Percentiles rank a stretch among this genome's conserved stretches.
Evolutionary conservation across 1,140 invertebrate genomes (phyloP).

Genomic region (Bicyclus anynana): DNA sequence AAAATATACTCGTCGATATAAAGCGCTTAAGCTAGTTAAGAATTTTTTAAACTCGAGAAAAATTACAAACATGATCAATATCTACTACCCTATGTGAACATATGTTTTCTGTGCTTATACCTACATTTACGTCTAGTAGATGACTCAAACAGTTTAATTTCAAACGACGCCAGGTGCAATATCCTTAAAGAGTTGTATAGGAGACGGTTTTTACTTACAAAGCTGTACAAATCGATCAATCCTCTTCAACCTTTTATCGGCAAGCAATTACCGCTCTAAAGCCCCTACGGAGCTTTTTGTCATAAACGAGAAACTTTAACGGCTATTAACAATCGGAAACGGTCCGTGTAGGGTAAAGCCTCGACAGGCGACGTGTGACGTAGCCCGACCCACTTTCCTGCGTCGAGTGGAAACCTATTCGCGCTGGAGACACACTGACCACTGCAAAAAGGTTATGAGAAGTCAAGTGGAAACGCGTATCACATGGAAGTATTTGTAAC

Average conservation of each 20-base stretch:
- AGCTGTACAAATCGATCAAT: background rate
- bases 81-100: no score
- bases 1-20: no score
- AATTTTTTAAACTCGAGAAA: no score
- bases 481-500: slow-evolving; percentile 22
- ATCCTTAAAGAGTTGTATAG: no score
- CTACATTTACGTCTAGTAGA: no score
- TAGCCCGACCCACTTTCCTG: slow-evolving; percentile 62
- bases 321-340: slow-evolving; percentile 43
- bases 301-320: slow-evolving; percentile 4
- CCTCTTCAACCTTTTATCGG: background rate
- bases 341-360: slow-evolving; percentile 51
- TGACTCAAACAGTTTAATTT: no score
- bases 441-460: slow-evolving; percentile 24
- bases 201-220: background rate
- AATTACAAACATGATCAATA: no score
- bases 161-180: no score
- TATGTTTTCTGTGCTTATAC: no score
- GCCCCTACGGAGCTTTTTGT: background rate
- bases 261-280: background rate
- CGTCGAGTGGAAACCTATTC: slow-evolving; percentile 27
- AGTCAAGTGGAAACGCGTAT: slow-evolving; percentile 27
- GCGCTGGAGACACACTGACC: slow-evolving; percentile 27
- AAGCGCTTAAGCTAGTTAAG: no score
- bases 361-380: slow-evolving; percentile 41